A percentile compares a stretch with the other conserved stretches of the same genome.
Conservation (phyloP, 2,113 vertebrate species). For the Aptenodytes patagonicus region DNA sequence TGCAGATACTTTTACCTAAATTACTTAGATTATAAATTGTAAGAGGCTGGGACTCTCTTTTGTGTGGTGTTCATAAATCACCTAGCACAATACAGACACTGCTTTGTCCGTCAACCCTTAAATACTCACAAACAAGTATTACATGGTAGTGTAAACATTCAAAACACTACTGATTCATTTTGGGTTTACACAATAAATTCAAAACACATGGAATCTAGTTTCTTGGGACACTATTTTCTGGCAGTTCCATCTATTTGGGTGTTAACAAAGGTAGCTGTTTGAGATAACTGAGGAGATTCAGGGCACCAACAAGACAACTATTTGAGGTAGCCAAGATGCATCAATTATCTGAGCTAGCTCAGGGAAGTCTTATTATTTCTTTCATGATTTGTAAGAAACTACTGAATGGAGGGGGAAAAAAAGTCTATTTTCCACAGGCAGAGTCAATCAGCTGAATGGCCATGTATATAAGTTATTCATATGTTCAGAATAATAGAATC, state of each 20-base stretch:
- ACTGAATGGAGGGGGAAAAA: neutral
- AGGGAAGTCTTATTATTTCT: neutral
- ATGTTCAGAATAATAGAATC: neutral
- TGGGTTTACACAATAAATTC: neutral
- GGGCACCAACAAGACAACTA: neutral
- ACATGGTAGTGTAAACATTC: neutral
- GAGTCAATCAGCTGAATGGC: neutral
- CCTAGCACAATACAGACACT: neutral
- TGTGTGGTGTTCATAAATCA: neutral
- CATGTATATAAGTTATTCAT: neutral
- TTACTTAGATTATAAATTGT: neutral
- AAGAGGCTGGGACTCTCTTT: neutral
- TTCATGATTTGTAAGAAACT: neutral
- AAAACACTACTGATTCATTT: neutral
- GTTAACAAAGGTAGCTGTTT: neutral
- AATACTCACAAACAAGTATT: neutral
- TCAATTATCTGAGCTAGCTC: neutral
- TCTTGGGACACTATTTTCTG: neutral
- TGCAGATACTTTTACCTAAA: neutral
- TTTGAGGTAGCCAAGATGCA: neutral
- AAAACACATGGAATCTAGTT: neutral
- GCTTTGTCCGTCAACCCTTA: neutral
- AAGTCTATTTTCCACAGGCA: neutral
- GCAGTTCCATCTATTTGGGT: neutral
- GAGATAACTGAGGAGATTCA: neutral